phyloP scores from a whole-genome alignment of 1,140 invertebrate genomes.

The Drosophila lacteicornis region DNA sequence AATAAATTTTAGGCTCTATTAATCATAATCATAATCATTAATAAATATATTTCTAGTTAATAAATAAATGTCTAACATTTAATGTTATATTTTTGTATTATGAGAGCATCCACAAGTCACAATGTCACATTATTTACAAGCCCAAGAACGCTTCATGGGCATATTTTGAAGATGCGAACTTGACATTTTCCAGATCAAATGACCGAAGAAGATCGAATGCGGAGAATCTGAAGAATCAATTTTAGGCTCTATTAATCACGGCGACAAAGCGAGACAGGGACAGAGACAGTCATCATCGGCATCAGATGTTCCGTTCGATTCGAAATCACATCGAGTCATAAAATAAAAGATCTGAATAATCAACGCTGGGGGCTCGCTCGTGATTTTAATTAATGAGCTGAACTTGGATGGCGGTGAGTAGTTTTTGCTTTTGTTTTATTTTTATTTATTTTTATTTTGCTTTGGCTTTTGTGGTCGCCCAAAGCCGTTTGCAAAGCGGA shows the following conservation, averaged over 20 bases:
- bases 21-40: no score
- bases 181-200: slow-evolving; percentile 53
- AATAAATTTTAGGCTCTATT: no score
- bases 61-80: no score
- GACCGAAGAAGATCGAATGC: background rate
- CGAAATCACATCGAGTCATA: slow-evolving; percentile 51
- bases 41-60: no score
- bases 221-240: slow-evolving; percentile 25
- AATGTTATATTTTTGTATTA: no score
- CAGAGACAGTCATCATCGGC: slow-evolving; percentile 3
- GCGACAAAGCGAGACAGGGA: slow-evolving; percentile 14
- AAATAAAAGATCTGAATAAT: slow-evolving; percentile 50
- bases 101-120: background rate
- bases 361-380: slow-evolving; percentile 69
- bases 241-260: slow-evolving; percentile 50
- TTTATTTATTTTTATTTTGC: slow-evolving; percentile 24
- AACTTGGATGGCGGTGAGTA: slow-evolving; percentile 55
- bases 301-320: slow-evolving; percentile 24
- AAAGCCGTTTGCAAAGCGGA: slow-evolving; percentile 54
- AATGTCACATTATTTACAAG: background rate
- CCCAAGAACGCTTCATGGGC: slow-evolving; percentile 2
- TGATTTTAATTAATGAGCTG: slow-evolving; percentile 77
- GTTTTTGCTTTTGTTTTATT: slow-evolving; percentile 26
- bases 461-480: background rate
- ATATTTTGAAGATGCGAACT: slow-evolving; percentile 24